Base-by-base conservation (phyloP, 2,113 vertebrate genomes). In the Danionella cerebrum region DNA sequence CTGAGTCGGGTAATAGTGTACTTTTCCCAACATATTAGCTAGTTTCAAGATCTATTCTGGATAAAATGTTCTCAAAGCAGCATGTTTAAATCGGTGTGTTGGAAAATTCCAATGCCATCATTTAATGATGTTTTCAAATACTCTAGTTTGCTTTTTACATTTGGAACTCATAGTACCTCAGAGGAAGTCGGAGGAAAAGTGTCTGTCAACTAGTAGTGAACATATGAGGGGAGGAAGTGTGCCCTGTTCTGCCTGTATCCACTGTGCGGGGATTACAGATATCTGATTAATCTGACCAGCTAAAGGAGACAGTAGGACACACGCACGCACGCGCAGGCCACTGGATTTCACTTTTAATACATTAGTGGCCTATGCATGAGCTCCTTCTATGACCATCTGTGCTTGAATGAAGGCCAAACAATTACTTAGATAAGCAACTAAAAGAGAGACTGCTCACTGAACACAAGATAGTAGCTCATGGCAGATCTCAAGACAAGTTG, bases 271-370 rank as follows among this genome's bases (percentile, higher is more conserved):
- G 88, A 89, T 89, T 89, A 89, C 65, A 68, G 79, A 87, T 87
- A 89, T 84, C 83, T 90, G 86, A 86, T 88, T 89, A 89, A 87
- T 88, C 88, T 87, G 83, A 84, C 81, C 77, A 80, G 87, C 82
- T 80, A 82, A 85, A 84, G 84, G 78, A 83, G 62, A 59, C 45
- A 58, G 75, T 53, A 71, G 60, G 71, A 79, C 78, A 79, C 35
- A 51, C 45, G 59, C 48, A 66, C 13, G 39, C 54, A 67, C 50
- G 25, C 19, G 21, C 42, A 54, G n/a, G 19, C 6, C 76, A 73
- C 71, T 73, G 79, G 79, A 84, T 88, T 86, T 81, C 69, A 82
- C 83, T 84, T 84, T 86, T 88, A 87, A 88, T 87, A 84, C 80
- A 86, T 86, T 84, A 85, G 78, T 78, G 79, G 84, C 84, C 82